Evolutionary conservation across 2,888 invertebrate genomes (phyloP).

Genomic region (Latheticus oryzae): DNA sequence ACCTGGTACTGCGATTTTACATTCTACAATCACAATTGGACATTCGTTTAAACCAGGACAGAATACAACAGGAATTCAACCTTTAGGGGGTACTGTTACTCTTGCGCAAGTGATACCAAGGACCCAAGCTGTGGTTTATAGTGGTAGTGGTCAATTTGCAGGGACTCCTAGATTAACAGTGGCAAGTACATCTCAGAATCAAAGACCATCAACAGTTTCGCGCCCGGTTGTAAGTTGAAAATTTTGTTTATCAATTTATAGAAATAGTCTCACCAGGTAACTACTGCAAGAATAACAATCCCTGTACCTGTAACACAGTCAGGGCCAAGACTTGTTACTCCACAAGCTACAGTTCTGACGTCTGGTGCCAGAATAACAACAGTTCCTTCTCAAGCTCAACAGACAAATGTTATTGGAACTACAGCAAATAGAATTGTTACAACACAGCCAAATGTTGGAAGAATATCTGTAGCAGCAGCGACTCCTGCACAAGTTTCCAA

Average conservation of each 20-base stretch:
- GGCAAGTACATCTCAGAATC: constrained; percentile 56
- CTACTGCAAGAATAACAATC: constrained; percentile 59
- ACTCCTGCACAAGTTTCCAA: constrained; percentile 52
- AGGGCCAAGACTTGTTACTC: constrained; percentile 56
- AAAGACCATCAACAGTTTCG: constrained; percentile 38
- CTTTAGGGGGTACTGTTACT: constrained; percentile 61
- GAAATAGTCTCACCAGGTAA: constrained; percentile 61
- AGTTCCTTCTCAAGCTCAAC: constrained; percentile 53
- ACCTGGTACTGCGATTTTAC: constrained; percentile 62
- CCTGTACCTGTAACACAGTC: constrained; percentile 57
- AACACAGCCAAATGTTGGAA: constrained; percentile 57
- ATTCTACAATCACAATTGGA: constrained; percentile 63
- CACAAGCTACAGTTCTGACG: constrained; percentile 60
- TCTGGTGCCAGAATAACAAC: constrained; percentile 60
- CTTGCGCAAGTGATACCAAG: constrained; percentile 64
- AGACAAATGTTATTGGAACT: constrained; percentile 48
- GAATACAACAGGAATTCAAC: constrained; percentile 58
- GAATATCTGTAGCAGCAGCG: constrained; percentile 55
- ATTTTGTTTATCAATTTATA: constrained; percentile 43
- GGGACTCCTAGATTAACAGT: constrained; percentile 60
- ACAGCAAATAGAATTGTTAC: constrained; percentile 55
- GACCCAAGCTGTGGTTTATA: constrained; percentile 64
- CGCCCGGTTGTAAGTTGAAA: constrained; percentile 49
- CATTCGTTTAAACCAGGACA: constrained; percentile 62
- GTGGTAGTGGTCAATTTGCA: constrained; percentile 55